These are phyloP conservation scores for Cepphus grylle DNA, from an alignment of 2,113 vertebrate species.

Conservation along the genomic window DNA sequence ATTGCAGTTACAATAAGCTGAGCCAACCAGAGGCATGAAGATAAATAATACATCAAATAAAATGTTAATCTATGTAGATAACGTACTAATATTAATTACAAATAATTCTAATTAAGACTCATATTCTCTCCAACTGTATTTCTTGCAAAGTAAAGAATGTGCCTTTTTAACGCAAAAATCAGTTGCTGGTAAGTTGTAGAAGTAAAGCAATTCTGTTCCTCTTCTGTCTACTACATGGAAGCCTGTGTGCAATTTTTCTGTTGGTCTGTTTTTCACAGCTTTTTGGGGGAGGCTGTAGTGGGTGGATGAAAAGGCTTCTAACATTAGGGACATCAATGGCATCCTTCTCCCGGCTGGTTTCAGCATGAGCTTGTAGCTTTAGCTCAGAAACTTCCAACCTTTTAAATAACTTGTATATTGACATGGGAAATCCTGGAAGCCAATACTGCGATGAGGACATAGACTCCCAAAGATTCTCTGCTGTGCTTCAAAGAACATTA, in stretches of 20 bases:
- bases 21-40: not conserved
- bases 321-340: not conserved
- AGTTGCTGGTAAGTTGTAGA: not conserved
- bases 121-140: not conserved
- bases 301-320: not conserved
- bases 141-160: not conserved
- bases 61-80: constrained; percentile 25
- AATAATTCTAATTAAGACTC: constrained; percentile 11
- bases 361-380: not conserved
- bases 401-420: not conserved
- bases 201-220: not conserved
- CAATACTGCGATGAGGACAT: not conserved
- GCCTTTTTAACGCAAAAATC: not conserved
- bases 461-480: not conserved
- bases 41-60: constrained; percentile 35
- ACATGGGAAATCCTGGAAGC: not conserved
- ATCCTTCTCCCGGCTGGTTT: not conserved
- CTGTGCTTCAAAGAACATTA: not conserved
- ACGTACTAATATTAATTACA: constrained; percentile 1
- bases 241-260: not conserved
- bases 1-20: constrained; percentile 10
- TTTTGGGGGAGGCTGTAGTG: not conserved
- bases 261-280: not conserved
- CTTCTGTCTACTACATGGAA: not conserved
- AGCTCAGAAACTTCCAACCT: not conserved